Percentiles rank a stretch among this genome's conserved stretches.
phyloP scores from a whole-genome alignment of 2,797 vertebrate species.

The Argyrosomus regius region DNA sequence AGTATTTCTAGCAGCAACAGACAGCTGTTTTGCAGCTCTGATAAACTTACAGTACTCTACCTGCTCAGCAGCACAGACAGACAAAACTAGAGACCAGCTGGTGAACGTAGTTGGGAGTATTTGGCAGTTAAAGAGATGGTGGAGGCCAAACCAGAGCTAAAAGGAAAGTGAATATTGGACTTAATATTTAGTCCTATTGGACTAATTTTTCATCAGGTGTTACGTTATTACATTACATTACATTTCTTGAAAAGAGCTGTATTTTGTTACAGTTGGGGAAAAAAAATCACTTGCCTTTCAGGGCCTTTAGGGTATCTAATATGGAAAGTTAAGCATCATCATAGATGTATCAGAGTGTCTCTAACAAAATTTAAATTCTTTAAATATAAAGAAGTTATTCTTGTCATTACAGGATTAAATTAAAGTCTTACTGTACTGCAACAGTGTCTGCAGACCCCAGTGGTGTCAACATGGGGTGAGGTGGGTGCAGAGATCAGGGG shows the following conservation, averaged over 20 bases:
- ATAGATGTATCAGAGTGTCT: not conserved
- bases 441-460: slow-evolving; percentile 17
- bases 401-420: not conserved
- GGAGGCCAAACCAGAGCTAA: too few relatives aligned
- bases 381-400: not conserved
- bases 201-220: too few relatives aligned
- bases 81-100: not conserved
- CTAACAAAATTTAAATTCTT: not conserved
- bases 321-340: not conserved
- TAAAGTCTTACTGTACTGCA: slow-evolving; percentile 11
- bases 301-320: too few relatives aligned
- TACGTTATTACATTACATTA: too few relatives aligned
- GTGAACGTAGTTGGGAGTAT: too few relatives aligned
- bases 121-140: too few relatives aligned
- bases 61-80: not conserved
- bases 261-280: too few relatives aligned
- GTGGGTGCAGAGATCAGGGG: slow-evolving; percentile 60
- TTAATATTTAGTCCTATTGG: too few relatives aligned
- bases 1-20: not conserved
- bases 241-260: too few relatives aligned
- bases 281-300: too few relatives aligned
- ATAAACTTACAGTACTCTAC: not conserved
- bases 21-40: not conserved
- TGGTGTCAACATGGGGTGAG: slow-evolving; percentile 40
- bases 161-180: too few relatives aligned